Evolutionary conservation across 2,113 vertebrate genomes (phyloP), one percentile per base, ranked within the genome.

Genomic region (Nibea albiflora): DNA sequence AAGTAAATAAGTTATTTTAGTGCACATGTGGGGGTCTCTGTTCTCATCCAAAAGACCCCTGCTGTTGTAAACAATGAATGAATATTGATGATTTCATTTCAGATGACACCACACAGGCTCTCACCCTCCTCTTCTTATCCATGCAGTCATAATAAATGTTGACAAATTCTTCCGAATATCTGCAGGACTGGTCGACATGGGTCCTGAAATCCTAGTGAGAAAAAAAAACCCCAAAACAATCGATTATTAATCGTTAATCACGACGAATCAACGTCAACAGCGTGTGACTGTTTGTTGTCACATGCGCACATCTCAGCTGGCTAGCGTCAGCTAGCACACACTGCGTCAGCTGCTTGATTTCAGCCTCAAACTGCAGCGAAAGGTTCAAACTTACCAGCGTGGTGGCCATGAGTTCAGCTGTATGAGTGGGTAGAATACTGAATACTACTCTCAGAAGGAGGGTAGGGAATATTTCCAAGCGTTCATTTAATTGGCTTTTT

Each of bases 61-160:
- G 6, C 1, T 35, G 31, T 6, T 0, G 6, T 7, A 35, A 1
- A 8, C 31, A 35, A 35, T 35, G 5, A 7, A 35, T 35, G 35
- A 31, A 31, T 31, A 31, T 31, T 31, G 28, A 31, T 31, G 28
- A 31, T 31, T 31, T 31, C 28, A 31, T 0, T 31, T 24, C 28
- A 63, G 31, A 35, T 9, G 9, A 14, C 1, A 20, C 15, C 31
- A 73, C 2, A 31, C 12, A 1, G 2, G 46, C 20, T 92, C 96
- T 28, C 90, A 98, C 96, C 90, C 97, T 94, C 86, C 98, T 95
- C 76, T 98, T 98, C 86, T 99, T 99, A 86, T 99, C 98, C 96
- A 99, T 97, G 22, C 97, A 98, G 73, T 98, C 97, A 64, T 99
- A 99, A 90, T 99, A 99, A 92, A 99, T 97, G 11, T 96, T 98